Evolutionary conservation across 2,797 vertebrate genomes (phyloP).

Genomic region (Babyrousa celebensis): DNA sequence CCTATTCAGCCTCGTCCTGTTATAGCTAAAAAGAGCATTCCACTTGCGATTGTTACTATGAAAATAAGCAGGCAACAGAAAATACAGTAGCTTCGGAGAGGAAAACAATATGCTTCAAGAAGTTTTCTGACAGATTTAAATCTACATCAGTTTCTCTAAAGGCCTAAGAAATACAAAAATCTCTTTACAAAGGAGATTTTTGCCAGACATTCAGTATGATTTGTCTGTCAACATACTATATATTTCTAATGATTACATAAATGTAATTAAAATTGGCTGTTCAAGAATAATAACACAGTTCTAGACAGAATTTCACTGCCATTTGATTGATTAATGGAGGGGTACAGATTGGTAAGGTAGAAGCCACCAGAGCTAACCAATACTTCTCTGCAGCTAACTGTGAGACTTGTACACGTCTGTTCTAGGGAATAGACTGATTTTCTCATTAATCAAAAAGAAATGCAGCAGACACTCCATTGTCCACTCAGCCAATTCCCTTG

Average conservation of each 20-base stretch:
- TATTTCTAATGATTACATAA: not conserved
- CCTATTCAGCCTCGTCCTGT: conserved; percentile 55
- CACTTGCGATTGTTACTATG: conserved; percentile 70
- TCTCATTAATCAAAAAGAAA: not conserved
- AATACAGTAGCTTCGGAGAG: conserved; percentile 65
- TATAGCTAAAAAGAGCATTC: conserved; percentile 75
- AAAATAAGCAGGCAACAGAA: conserved; percentile 70
- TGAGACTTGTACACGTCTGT: not conserved
- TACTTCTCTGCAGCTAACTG: not conserved
- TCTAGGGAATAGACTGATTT: not conserved
- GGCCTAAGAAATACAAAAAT: conserved; percentile 23
- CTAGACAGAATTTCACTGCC: conserved; percentile 40
- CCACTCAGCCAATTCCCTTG: not conserved
- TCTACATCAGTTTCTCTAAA: not conserved
- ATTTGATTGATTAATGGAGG: not conserved
- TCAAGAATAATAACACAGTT: conserved; percentile 37
- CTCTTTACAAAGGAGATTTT: conserved; percentile 8
- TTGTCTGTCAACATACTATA: conserved; percentile 26
- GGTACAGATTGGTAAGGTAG: not conserved
- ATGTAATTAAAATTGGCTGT: conserved; percentile 8
- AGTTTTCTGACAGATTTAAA: conserved; percentile 63
- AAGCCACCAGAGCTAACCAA: not conserved
- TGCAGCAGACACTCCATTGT: not conserved
- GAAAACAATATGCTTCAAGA: conserved; percentile 68
- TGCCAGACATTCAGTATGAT: not conserved